Percentiles rank a stretch among this genome's conserved stretches.
phyloP scores from a whole-genome alignment of 2,888 invertebrate species.

The Chrysolina haemoptera region DNA sequence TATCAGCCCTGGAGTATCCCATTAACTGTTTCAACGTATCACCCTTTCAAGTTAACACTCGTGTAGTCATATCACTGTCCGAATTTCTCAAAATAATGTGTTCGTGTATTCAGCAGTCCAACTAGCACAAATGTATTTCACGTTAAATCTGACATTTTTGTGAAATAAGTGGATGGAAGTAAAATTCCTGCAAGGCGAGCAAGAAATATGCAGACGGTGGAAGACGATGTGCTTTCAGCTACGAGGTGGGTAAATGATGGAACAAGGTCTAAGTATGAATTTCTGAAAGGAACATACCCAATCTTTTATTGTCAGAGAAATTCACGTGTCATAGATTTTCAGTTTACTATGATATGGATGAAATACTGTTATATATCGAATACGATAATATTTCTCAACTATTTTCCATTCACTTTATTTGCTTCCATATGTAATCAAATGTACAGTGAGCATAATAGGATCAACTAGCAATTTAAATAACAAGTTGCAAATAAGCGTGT shows the following conservation, averaged over 20 bases:
- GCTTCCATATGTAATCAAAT: too few species aligned
- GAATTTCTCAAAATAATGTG: background rate
- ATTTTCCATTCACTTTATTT: too few species aligned
- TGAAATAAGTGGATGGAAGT: background rate
- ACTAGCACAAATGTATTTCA: background rate
- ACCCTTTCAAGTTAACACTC: background rate
- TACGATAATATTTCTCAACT: too few species aligned
- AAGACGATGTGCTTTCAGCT: background rate
- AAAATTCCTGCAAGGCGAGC: background rate
- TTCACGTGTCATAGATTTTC: too few species aligned
- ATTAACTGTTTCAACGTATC: slow-evolving; percentile 3
- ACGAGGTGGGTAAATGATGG: background rate
- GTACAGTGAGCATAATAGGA: too few species aligned
- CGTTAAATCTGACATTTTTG: background rate
- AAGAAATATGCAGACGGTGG: background rate
- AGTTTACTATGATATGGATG: too few species aligned
- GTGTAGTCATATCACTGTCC: background rate
- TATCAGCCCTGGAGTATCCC: background rate
- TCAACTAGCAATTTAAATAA: too few species aligned
- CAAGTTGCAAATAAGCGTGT: too few species aligned
- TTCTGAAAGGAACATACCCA: too few species aligned
- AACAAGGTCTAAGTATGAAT: too few species aligned
- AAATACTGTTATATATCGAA: too few species aligned
- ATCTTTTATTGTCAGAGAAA: too few species aligned
- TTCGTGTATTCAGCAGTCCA: slow-evolving; percentile 4